Base-by-base conservation (phyloP, 1,140 invertebrate species). In the Drosophila ohnishii region DNA sequence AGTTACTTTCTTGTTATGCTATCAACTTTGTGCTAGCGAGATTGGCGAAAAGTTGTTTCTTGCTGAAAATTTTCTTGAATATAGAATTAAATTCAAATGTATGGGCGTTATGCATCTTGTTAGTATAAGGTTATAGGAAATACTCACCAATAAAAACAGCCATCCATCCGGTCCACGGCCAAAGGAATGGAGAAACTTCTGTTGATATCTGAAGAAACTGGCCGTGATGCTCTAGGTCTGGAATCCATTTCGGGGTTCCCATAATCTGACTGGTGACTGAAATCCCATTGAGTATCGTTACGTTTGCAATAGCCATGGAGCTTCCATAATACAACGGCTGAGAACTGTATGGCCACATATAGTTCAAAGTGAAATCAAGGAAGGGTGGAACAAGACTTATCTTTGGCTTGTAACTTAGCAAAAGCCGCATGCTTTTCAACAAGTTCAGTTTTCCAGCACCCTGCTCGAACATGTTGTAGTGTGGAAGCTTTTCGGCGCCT, bases 151-250 rank as follows among this genome's bases (percentile, higher is more conserved):
- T 92, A 63, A 92, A 81, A 37, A 99, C 94, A 11, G 97, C 97
- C 59, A 99, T 92, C 95, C 97, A 99, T 0, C 98, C 98, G 8
- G 97, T 97, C 98, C 98, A 99, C 1, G 98, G 98, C 98, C 98
- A 99, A 16, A 99, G 92, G 37, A 96, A 93, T 65, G 95, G 93
- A n/a, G 96, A 97, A 92, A 96, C 94, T 14, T 95, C 94, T 40
- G 96, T 93, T 1, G 96, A 94, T 55, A 97, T 93, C 37, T 97
- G 93, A 28, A 96, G 92, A 42, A 94, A 91, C 47, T 95, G 93
- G 7, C 97, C 97, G 92, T 96, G 94, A 70, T 97, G 95, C 58
- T 94, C 93, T 8, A 94, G 92, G 90, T 98, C 97, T 0, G 98
- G 97, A 92, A 98, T 96, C 98, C 98, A 99, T 50, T 93, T 93